A percentile compares a stretch with the other conserved stretches of the same genome.
Conservation (phyloP, 2,113 vertebrate species). For the Lepisosteus oculatus region DNA sequence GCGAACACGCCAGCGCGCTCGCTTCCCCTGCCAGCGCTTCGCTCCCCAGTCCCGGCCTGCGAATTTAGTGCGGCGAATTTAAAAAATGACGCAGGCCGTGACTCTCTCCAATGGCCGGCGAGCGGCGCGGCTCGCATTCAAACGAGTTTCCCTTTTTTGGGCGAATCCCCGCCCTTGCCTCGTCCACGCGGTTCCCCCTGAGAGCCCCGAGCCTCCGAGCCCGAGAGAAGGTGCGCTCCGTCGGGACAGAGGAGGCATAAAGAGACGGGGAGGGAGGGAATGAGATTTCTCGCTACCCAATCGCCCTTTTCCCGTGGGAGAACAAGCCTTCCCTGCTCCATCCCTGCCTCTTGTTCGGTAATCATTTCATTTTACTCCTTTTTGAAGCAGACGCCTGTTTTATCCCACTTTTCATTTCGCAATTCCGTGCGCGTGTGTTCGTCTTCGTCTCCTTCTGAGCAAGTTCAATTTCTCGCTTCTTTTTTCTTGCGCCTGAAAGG, state of each 20-base stretch:
- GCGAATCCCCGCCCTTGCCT: constrained; percentile 39
- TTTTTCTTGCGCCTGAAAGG: constrained; percentile 49
- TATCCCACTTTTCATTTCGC: constrained; percentile 69
- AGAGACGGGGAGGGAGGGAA: constrained; percentile 62
- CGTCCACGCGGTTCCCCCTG: constrained; percentile 47
- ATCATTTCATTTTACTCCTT: constrained; percentile 74
- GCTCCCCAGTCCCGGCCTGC: constrained; percentile 24
- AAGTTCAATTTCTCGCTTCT: constrained; percentile 47
- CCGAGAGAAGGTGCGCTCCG: constrained; percentile 70
- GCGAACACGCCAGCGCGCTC: not conserved
- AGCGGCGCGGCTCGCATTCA: constrained; percentile 32
- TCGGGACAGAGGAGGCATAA: constrained; percentile 66
- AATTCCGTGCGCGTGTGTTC: constrained; percentile 52
- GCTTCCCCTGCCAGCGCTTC: not conserved
- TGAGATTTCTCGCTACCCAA: constrained; percentile 62
- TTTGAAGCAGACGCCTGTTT: constrained; percentile 69
- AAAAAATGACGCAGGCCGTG: constrained; percentile 45
- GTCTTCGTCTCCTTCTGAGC: constrained; percentile 56
- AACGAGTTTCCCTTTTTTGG: constrained; percentile 54
- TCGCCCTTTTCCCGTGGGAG: constrained; percentile 65
- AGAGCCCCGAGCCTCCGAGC: constrained; percentile 54
- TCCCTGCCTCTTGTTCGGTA: constrained; percentile 70
- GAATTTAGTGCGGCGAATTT: constrained; percentile 32
- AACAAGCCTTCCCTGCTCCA: constrained; percentile 56
- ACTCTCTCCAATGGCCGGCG: constrained; percentile 43